These are phyloP conservation scores for Stenodera caucasica DNA, from an alignment of 2,888 invertebrate species.

Conservation along the genomic window DNA sequence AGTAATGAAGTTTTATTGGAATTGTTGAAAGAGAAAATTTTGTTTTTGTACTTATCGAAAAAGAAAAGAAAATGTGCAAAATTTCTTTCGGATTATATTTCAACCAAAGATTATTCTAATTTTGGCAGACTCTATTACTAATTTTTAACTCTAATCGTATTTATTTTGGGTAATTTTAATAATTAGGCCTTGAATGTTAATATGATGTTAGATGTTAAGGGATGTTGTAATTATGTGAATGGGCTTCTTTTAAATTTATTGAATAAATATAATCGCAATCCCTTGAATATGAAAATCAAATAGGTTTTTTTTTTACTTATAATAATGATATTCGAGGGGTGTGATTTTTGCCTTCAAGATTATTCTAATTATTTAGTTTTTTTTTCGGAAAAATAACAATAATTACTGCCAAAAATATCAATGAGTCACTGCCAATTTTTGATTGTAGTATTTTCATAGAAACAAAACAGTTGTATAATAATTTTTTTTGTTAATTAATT, in stretches of 20 bases:
- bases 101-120: neutral
- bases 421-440: conserved; percentile 5
- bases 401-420: neutral
- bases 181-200: neutral
- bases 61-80: neutral
- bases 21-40: neutral
- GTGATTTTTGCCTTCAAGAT: too few relatives aligned
- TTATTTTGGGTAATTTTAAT: neutral
- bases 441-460: neutral
- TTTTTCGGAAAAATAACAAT: neutral
- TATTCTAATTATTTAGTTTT: neutral
- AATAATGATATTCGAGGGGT: too few relatives aligned
- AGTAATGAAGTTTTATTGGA: neutral
- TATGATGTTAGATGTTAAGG: neutral
- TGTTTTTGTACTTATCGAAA: neutral
- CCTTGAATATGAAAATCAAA: too few relatives aligned
- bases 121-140: neutral
- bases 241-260: neutral
- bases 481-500: neutral
- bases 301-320: too few relatives aligned
- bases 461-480: neutral
- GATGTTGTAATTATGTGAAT: neutral
- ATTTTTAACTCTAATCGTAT: neutral
- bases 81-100: neutral
- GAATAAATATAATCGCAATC: too few relatives aligned